Conservation (phyloP, 2,797 vertebrate species). For the Pangasius djambal region DNA sequence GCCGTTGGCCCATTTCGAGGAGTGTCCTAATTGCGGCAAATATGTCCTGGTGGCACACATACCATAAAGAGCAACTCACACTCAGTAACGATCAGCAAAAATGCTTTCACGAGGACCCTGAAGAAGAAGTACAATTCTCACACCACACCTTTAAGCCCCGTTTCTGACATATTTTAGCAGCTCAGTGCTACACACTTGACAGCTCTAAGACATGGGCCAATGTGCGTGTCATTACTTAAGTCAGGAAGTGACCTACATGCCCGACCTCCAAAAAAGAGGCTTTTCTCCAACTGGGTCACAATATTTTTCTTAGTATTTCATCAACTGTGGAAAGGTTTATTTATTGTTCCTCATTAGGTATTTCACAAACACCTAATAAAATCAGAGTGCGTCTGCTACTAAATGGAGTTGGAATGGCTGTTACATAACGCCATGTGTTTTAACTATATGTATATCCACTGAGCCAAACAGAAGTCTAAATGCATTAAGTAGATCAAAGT, state of each 20-base stretch:
- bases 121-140: background rate
- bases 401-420: background rate
- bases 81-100: background rate
- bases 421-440: background rate
- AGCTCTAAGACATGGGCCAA: background rate
- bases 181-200: background rate
- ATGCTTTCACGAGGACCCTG: background rate
- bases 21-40: constrained; percentile 6
- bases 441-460: background rate
- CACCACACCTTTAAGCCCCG: background rate
- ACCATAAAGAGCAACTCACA: background rate
- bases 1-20: background rate
- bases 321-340: background rate
- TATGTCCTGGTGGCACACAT: background rate
- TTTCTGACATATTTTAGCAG: background rate
- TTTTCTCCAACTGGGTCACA: constrained; percentile 11
- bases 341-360: background rate
- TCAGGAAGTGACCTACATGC: constrained; percentile 25
- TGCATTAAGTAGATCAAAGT: background rate
- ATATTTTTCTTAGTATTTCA: background rate
- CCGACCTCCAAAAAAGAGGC: background rate
- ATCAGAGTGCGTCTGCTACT: background rate
- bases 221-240: background rate
- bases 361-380: constrained; percentile 31
- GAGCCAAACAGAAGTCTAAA: background rate